These are phyloP conservation scores for Arvicanthis niloticus DNA, from an alignment of 2,113 vertebrate genomes.

Conservation along the genomic window DNA sequence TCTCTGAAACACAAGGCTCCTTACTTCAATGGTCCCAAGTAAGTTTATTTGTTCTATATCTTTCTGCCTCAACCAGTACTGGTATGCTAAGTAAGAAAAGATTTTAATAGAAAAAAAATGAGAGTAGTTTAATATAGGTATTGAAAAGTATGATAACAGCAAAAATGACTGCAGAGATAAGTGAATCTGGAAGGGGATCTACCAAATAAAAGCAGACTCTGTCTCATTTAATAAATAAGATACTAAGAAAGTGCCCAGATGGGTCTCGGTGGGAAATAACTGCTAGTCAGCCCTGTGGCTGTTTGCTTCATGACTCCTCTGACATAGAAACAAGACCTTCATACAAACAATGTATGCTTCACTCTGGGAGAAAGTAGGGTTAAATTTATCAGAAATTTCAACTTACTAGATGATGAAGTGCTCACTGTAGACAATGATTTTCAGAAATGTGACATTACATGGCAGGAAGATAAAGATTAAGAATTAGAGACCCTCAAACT, in stretches of 20 bases:
- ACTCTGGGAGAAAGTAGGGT: not conserved
- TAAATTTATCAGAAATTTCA: slow-evolving; percentile 12
- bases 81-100: not conserved
- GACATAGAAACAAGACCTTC: not conserved
- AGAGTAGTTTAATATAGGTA: not conserved
- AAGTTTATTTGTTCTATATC: not conserved
- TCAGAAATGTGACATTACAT: not conserved
- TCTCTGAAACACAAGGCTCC: not conserved
- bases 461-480: not conserved
- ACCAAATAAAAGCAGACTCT: not conserved
- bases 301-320: not conserved
- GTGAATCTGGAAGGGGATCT: not conserved
- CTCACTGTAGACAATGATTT: not conserved
- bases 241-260: not conserved
- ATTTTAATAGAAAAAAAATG: not conserved
- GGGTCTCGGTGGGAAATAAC: not conserved
- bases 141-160: not conserved
- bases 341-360: slow-evolving; percentile 30
- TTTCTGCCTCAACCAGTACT: not conserved
- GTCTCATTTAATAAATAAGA: not conserved
- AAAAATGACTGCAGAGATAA: not conserved
- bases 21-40: not conserved
- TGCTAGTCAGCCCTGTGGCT: not conserved
- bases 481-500: not conserved
- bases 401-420: not conserved